A percentile compares a stretch with the other conserved stretches of the same genome.
phyloP scores from a whole-genome alignment of 1,140 invertebrate genomes.

The Drosophila nasuta region DNA sequence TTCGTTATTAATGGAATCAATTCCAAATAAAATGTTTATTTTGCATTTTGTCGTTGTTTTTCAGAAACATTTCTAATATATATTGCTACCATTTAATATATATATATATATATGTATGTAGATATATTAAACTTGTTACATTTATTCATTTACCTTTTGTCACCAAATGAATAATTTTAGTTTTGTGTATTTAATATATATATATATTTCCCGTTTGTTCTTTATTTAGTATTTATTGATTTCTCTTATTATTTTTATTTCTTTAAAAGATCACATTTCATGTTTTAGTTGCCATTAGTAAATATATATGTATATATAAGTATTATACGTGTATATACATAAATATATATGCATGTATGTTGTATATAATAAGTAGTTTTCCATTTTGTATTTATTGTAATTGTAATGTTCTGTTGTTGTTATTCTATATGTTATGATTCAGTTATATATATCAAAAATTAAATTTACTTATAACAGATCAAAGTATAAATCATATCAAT shows the following conservation, averaged over 20 bases:
- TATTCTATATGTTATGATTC: constrained; percentile 33
- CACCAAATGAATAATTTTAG: constrained; percentile 51
- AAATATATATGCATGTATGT: constrained; percentile 78
- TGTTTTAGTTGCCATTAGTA: constrained; percentile 82
- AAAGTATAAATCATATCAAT: constrained; percentile 45
- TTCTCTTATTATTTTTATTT: constrained; percentile 66
- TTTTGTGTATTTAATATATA: constrained; percentile 29
- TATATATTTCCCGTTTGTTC: constrained; percentile 11
- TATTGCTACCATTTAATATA: constrained; percentile 47
- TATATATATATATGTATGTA: constrained; percentile 26
- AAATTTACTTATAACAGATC: constrained; percentile 52
- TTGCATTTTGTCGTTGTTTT: constrained; percentile 8
- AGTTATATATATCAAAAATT: constrained; percentile 54
- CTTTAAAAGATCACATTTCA: constrained; percentile 85
- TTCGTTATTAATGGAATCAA: constrained; percentile 5
- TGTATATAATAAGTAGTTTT: constrained; percentile 71
- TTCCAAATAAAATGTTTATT: constrained; percentile 1
- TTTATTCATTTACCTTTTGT: constrained; percentile 55
- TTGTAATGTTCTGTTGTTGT: constrained; percentile 32
- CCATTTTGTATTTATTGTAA: constrained; percentile 57
- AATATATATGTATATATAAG: constrained; percentile 70
- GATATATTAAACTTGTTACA: constrained; percentile 38
- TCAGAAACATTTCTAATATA: constrained; percentile 58
- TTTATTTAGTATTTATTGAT: constrained; percentile 56
- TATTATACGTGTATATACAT: constrained; percentile 74